phyloP scores from a whole-genome alignment of 2,113 vertebrate genomes.

The Dipodomys merriami region DNA sequence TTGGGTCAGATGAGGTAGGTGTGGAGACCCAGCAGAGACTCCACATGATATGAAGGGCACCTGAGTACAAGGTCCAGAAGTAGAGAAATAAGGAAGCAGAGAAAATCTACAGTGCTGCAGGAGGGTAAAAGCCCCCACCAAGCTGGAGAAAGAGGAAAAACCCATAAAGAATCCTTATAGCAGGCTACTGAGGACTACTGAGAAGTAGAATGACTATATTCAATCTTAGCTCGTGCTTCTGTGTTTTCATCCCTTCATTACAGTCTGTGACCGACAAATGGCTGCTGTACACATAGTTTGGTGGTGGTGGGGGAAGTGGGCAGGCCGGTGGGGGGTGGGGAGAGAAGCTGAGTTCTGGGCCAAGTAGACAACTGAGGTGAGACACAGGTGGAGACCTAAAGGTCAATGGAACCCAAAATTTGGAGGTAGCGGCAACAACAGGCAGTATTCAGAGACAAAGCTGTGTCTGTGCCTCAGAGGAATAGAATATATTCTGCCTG shows the following conservation, averaged over 20 bases:
- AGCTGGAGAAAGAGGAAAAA: neutral
- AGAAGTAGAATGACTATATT: neutral
- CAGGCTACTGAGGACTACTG: neutral
- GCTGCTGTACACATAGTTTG: neutral
- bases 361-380: neutral
- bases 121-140: neutral
- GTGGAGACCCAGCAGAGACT: neutral
- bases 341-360: neutral
- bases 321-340: too few species aligned
- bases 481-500: neutral
- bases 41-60: neutral
- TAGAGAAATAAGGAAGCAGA: neutral
- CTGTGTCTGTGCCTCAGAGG: neutral
- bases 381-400: neutral
- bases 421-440: neutral
- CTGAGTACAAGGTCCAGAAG: fast-evolving
- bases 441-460: neutral
- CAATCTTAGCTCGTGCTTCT: neutral
- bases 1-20: neutral
- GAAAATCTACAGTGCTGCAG: neutral
- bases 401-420: neutral
- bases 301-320: too few species aligned
- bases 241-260: neutral
- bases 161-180: neutral
- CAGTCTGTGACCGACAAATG: neutral